Base-by-base conservation (phyloP, 2,113 vertebrate species). In the Channa maculata region DNA sequence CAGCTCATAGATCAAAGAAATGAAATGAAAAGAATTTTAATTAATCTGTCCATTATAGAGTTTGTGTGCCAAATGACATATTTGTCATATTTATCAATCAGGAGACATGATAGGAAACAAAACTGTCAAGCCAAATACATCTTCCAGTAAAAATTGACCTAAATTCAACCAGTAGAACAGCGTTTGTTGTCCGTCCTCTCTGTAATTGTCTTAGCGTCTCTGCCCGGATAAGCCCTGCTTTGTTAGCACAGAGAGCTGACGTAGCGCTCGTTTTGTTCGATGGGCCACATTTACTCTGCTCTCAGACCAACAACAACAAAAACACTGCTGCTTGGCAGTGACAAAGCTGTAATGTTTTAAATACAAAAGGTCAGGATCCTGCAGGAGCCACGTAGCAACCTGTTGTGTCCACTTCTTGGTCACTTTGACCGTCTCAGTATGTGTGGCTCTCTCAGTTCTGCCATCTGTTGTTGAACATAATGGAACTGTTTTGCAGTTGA, bases 171-270 rank as follows among this genome's bases (percentile, higher is more conserved):
- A 52, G 65, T 73, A 71, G 46, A 52, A 55, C 66, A 44, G 46
- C 34, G 60, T 61, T 59, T 49, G 61, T 77, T 90, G 82, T 84
- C 59, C 52, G 39, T 81, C 43, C 51, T 45, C 52, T 59, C 58
- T 0, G 3, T 81, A 76, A 84, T 85, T 83, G 84, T 77, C 61
- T 75, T 70, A 12, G 72, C 64, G 81, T 75, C 80, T 77, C 73
- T 4, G 6, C 68, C 41, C 39, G 45, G 80, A 89, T 90, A 84
- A 88, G 71, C 86, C 36, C 0, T 5, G 79, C 79, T 92, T 90
- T 93, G 91, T 91, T 80, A 8, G 58, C n/a, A 59, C 78, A 76
- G 63, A 77, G 75, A 77, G 90, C 89, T 90, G 91, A 89, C 79
- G 24, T 6, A 24, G 82, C 65, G 3, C 45, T 80, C 52, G 75